These are phyloP conservation scores for Actenoides hombroni DNA, from an alignment of 2,113 vertebrate species.

Conservation along the genomic window DNA sequence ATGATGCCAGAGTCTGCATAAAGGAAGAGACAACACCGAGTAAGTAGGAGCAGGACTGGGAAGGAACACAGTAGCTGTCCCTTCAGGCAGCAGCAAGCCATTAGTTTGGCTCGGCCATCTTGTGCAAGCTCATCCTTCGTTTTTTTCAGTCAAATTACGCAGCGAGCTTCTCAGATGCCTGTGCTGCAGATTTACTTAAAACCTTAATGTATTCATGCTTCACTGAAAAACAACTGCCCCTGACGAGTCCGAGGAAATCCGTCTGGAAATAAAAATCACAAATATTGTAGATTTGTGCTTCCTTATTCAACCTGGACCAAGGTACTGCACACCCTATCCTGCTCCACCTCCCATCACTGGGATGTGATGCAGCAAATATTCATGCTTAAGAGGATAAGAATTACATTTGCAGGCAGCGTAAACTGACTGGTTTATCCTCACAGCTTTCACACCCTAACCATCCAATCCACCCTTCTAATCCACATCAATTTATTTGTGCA, in stretches of 20 bases:
- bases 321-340: background rate
- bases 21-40: background rate
- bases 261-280: constrained; percentile 12
- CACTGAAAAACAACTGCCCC: constrained; percentile 25
- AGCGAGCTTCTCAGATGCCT: constrained; percentile 37
- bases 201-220: constrained; percentile 5
- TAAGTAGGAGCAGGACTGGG: background rate
- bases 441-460: constrained; percentile 36
- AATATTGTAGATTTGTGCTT: background rate
- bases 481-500: background rate
- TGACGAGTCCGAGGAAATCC: constrained; percentile 2
- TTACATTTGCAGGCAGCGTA: background rate
- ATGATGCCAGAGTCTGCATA: background rate
- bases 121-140: constrained; percentile 27
- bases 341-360: background rate
- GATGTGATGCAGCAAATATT: constrained; percentile 23
- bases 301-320: background rate
- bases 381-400: background rate
- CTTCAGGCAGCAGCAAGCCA: constrained; percentile 46
- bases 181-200: constrained; percentile 43
- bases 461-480: constrained; percentile 51
- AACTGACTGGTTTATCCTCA: constrained; percentile 59
- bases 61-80: constrained; percentile 31
- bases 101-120: constrained; percentile 54
- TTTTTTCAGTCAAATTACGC: constrained; percentile 22